Evolutionary conservation across 2,113 vertebrate species (phyloP).

Genomic region (human): GRCh38 chr2:158556501-158557000

Average conservation of each 20-base stretch:
- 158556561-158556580: conserved; percentile 29
- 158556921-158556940: background rate
- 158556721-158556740: background rate
- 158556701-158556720: background rate
- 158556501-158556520: background rate
- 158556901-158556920: background rate
- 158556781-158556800: background rate
- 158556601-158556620: background rate
- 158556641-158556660: background rate
- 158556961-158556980: background rate
- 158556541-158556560: background rate
- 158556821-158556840: background rate
- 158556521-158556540: background rate
- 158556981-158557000: background rate
- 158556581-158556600: background rate
- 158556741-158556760: background rate
- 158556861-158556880: background rate
- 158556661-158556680: background rate
- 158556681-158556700: background rate
- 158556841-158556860: background rate
- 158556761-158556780: background rate
- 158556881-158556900: conserved; percentile 36
- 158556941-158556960: background rate
- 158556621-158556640: background rate
- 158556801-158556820: background rate